Base-by-base conservation (phyloP, 2,113 vertebrate genomes). In the Mystacornis crossleyi region DNA sequence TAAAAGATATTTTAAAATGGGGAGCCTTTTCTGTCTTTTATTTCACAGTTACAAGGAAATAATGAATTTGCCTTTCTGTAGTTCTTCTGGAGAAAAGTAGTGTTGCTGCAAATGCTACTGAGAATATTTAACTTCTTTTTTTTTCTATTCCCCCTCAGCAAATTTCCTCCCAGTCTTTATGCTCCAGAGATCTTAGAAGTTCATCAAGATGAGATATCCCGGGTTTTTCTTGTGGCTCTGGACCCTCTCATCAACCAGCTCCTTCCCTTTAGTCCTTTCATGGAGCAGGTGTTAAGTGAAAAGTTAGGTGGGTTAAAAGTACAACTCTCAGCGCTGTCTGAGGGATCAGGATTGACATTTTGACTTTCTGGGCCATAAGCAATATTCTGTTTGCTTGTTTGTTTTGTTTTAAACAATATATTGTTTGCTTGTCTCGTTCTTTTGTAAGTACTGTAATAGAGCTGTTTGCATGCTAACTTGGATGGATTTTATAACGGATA, bases 181-280 rank as follows among this genome's bases (percentile, higher is more conserved):
- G 98, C 99, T 77, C 91, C 97, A 26, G 55, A 86, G 5, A 97
- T 99, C 61, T 95, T 97, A 3, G 71, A 97, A 14, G 81, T 86
- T 78, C 98, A 99, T 40, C 96, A 58, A 36, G 98, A 98, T 86
- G 99, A 99, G 97, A 97, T 99, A 93, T 98, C 94, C 13, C 94
- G 66, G 6, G 95, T 98, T n/a, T 99, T 99, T 85, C 96, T 99
- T 38, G 98, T 99, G 87, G 98, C 98, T 58, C 96, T 99, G 97
- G 99, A 99, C 42, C 98, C 98, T 16, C 98, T 99, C 51, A 66
- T 99, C 96, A 96, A 87, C 8, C 98, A 99, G 53, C 97, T 99
- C 77, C 87, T 99, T 82, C 79, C 98, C 57, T 98, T 98, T 58
- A 97, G 92, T 31, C 90, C 98, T 57, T 99, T 99, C 28, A 83